Percentiles rank a stretch among this genome's conserved stretches.
Conservation (phyloP, 2,888 invertebrate species). For the Brachyptera risi region DNA sequence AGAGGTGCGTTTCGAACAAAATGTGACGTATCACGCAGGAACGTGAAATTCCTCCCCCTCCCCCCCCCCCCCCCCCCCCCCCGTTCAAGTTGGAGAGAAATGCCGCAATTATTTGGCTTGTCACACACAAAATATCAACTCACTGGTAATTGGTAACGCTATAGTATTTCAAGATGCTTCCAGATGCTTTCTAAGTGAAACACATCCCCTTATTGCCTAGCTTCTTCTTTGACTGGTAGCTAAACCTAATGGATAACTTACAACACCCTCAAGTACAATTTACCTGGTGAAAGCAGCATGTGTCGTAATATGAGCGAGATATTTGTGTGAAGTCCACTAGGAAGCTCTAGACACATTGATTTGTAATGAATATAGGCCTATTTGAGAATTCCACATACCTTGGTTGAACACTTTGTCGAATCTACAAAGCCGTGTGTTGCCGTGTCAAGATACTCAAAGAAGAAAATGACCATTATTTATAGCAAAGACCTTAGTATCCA, state of each 20-base stretch:
- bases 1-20: not conserved
- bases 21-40: not conserved
- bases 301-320: no score
- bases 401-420: no score
- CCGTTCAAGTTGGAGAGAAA: not conserved
- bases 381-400: no score
- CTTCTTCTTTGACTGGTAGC: not conserved
- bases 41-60: not conserved
- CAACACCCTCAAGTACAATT: not conserved
- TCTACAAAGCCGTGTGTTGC: no score
- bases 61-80: not conserved
- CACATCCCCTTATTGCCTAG: not conserved
- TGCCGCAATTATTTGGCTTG: slow-evolving; percentile 2
- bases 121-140: slow-evolving; percentile 1
- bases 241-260: no score
- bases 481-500: no score
- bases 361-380: no score
- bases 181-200: not conserved
- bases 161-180: not conserved
- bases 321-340: no score
- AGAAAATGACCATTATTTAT: no score
- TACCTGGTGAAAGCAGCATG: not conserved
- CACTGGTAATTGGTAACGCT: slow-evolving; percentile 11
- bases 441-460: no score
- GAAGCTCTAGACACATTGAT: no score